A percentile compares a stretch with the other conserved stretches of the same genome.
These are phyloP conservation scores for Hydractinia echinata DNA, from an alignment of 30 jellyfish, hydroid and myxozoan species.

Conservation along the genomic window DNA sequence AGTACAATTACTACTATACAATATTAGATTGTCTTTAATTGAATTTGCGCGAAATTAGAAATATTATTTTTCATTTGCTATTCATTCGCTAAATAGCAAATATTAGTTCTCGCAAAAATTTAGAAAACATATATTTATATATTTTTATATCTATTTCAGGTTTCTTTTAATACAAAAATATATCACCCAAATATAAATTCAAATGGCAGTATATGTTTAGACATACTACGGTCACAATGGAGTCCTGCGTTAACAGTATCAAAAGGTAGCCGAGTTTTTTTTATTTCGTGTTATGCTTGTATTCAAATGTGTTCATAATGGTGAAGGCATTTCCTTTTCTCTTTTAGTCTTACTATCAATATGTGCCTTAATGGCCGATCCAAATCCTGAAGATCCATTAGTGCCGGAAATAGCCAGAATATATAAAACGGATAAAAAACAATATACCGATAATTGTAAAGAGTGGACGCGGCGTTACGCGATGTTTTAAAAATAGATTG, in stretches of 20 bases:
- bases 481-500: conserved; percentile 32
- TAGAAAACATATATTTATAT: no score
- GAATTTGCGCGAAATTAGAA: no score
- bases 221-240: conserved; percentile 85
- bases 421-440: conserved; percentile 56
- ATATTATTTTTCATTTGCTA: no score
- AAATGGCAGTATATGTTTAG: conserved; percentile 89
- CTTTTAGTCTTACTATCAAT: conserved; percentile 75
- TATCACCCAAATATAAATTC: conserved; percentile 94
- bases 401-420: conserved; percentile 93
- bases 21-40: no score
- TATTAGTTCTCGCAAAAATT: no score
- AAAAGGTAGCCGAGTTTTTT: conserved; percentile 54
- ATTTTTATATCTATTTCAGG: conserved; percentile 35
- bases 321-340: background rate
- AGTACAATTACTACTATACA: no score
- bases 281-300: background rate
- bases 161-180: conserved; percentile 79
- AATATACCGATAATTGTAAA: conserved; percentile 67
- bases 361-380: conserved; percentile 96
- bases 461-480: conserved; percentile 94
- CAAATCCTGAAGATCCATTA: conserved; percentile 98
- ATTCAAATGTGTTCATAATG: background rate
- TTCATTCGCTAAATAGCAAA: no score
- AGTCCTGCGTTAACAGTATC: conserved; percentile 97